Percentiles rank a stretch among this genome's conserved stretches.
Conservation (phyloP, 1,140 invertebrate genomes). For the Bombus superbus region DNA sequence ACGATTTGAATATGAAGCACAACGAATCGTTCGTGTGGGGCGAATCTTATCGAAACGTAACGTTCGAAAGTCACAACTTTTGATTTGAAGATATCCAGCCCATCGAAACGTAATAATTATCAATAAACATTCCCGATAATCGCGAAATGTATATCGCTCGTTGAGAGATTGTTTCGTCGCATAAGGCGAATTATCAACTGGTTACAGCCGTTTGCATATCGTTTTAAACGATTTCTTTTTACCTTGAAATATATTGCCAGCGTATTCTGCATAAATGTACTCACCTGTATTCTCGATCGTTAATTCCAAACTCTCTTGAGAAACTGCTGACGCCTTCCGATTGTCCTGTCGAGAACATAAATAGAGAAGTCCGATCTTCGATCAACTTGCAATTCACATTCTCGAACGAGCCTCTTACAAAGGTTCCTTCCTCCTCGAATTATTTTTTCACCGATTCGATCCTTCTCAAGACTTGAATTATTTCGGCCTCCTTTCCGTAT, state of each 20-base stretch:
- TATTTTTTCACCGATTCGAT: background rate
- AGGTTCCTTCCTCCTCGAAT: background rate
- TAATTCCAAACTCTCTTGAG: background rate
- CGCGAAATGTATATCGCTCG: background rate
- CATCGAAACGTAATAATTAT: background rate
- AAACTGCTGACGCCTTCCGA: background rate
- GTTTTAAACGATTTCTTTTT: background rate
- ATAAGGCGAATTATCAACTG: background rate
- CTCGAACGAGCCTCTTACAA: background rate
- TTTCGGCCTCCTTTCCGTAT: too few relatives aligned
- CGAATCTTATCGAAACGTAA: background rate
- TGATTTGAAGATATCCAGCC: background rate
- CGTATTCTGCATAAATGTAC: background rate
- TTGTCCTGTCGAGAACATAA: background rate
- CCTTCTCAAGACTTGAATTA: background rate
- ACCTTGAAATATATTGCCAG: background rate
- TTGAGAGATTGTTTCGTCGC: conserved; percentile 1
- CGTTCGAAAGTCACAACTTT: background rate
- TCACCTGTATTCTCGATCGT: conserved; percentile 1
- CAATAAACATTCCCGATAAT: background rate
- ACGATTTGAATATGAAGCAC: background rate
- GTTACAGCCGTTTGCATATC: background rate
- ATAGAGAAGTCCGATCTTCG: background rate
- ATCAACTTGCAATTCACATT: conserved; percentile 1
- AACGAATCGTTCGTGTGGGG: background rate